phyloP scores from a whole-genome alignment of 1,140 invertebrate genomes.

The Leptoteleia sp. region DNA sequence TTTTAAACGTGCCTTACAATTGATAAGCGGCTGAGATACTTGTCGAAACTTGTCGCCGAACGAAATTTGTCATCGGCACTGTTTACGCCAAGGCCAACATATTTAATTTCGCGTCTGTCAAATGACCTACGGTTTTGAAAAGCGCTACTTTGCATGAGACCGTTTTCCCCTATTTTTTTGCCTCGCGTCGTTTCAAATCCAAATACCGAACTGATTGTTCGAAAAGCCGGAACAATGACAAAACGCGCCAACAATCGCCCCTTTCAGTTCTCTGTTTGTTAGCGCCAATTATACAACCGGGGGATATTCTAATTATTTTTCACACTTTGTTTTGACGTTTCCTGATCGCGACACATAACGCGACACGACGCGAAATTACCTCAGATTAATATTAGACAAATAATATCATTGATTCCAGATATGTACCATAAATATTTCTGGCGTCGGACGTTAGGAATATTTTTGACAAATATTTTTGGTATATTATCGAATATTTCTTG shows the following conservation, averaged over 20 bases:
- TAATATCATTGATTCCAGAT: no score
- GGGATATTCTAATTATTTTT: constrained; percentile 32
- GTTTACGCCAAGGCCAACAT: constrained; percentile 14
- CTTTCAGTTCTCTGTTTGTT: constrained; percentile 1
- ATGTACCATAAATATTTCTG: no score
- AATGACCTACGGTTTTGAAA: not conserved
- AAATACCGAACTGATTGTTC: constrained; percentile 18
- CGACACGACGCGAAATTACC: no score
- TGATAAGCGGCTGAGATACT: no score
- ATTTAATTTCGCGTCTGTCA: constrained; percentile 26
- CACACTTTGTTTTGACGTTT: constrained; percentile 14
- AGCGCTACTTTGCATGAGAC: constrained; percentile 20
- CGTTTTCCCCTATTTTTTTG: no score
- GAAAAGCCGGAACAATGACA: constrained; percentile 22
- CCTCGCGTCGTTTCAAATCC: not conserved
- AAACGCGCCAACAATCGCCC: constrained; percentile 12
- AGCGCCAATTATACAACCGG: constrained; percentile 16
- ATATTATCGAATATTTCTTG: no score
- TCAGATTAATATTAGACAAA: no score
- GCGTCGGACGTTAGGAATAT: no score
- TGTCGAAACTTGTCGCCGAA: no score
- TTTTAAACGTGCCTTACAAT: no score
- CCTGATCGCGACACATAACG: not conserved
- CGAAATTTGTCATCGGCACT: no score
- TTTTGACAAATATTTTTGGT: no score